A percentile compares a stretch with the other conserved stretches of the same genome.
Evolutionary conservation across 2,888 invertebrate genomes (phyloP).

Genomic region (Buathra laborator): DNA sequence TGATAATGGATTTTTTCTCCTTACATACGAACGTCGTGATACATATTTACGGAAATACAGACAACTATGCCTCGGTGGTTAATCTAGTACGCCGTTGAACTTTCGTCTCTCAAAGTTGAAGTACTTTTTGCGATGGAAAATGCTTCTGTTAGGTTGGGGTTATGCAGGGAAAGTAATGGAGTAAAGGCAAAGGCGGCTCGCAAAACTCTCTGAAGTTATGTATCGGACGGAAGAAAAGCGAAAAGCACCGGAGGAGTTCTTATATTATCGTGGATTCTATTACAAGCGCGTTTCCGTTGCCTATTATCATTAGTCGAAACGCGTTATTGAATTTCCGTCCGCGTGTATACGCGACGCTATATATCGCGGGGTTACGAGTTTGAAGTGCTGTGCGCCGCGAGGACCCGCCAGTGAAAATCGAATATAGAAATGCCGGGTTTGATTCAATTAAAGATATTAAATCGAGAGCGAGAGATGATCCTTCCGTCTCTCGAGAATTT

Average conservation of each 20-base stretch:
- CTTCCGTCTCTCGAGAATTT: conserved; percentile 45
- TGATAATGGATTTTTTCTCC: conserved; percentile 46
- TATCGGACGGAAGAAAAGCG: neutral
- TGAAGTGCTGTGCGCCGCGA: neutral
- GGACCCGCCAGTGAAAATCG: conserved; percentile 9
- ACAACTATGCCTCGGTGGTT: conserved; percentile 40
- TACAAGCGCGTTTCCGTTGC: conserved; percentile 33
- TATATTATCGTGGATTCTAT: conserved; percentile 5
- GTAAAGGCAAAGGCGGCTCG: neutral
- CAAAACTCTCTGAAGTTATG: conserved; percentile 41
- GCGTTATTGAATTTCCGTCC: conserved; percentile 49
- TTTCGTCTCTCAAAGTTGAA: conserved; percentile 55
- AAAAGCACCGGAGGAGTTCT: conserved; percentile 21
- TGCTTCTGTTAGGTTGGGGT: neutral
- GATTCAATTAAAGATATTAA: conserved; percentile 67
- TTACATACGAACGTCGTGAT: neutral
- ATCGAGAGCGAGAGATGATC: conserved; percentile 45
- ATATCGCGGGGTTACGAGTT: neutral
- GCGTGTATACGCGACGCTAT: neutral
- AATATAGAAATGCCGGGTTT: conserved; percentile 26
- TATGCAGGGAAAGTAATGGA: neutral
- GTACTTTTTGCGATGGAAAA: neutral
- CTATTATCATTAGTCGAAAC: conserved; percentile 37
- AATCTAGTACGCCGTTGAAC: conserved; percentile 53
- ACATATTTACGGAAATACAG: conserved; percentile 21